Base-by-base conservation (phyloP, 2,888 invertebrate species). In the Cyrtodaria siliqua region DNA sequence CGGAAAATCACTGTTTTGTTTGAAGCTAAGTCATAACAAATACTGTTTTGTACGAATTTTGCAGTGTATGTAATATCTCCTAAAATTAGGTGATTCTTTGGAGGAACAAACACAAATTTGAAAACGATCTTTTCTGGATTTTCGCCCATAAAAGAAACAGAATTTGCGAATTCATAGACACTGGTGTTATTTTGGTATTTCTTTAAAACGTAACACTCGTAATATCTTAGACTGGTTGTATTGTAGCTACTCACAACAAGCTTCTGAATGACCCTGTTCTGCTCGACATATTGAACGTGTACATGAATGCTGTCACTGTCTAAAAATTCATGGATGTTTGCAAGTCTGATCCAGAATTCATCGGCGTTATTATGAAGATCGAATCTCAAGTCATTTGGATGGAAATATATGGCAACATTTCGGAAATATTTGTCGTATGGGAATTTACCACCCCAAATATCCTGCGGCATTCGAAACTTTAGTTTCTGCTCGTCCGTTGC, bases 61-160 rank as follows among this genome's bases (percentile, higher is more conserved):
- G 75, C 77, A 42, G 84, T 85, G 55, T 76, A 86, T 14, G 53
- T 49, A 24, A 88, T 82, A 62, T 88, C 84, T n/a, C 87, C 87
- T 18, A 86, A 70, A 20, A 85, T 63, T 0, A 82, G 71, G 23
- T 72, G 79, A 24, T 26, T 49, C 29, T 61, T 55, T 9, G 82
- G 79, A 26, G 44, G 44, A 12, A 77, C 44, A 47, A 74, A 83
- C 24, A 60, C n/a, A 47, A 85, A 79, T 52, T 70, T 71, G 26
- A 84, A 75, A 2, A 64, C 52, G 12, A 84, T 27, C 56, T 64
- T 66, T 27, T 66, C 66, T 27, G 62, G 60, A 14, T 56, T 60
- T 24, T 64, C 64, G 2, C 33, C 40, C 20, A 42, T 18, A 6
- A 40, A 38, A 16, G 59, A 33, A n/a, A 38, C 59, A 55, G 77